A percentile compares a stretch with the other conserved stretches of the same genome.
Conservation (phyloP, 1,140 invertebrate species). For the Pogonus chalceus region DNA sequence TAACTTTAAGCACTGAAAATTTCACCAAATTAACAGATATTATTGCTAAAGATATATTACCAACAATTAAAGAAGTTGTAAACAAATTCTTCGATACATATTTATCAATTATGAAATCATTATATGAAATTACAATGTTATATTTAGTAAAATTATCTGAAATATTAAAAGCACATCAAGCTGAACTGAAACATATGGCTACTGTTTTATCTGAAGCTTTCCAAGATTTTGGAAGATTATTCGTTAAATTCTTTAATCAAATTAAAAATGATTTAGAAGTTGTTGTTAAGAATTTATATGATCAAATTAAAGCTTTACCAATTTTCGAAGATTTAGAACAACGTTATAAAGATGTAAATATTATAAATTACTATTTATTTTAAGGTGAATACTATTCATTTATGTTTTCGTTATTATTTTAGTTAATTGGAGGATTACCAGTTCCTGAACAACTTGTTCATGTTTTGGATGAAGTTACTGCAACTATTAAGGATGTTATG, state of each 20-base stretch:
- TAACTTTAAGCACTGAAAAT: conserved; percentile 27
- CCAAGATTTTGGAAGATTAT: conserved; percentile 41
- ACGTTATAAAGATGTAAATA: conserved; percentile 18
- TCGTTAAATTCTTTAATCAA: conserved; percentile 37
- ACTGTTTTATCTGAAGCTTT: conserved; percentile 41
- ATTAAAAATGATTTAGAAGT: conserved; percentile 40
- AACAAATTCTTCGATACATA: conserved; percentile 35
- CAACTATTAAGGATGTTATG: conserved; percentile 38
- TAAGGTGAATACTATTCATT: background rate
- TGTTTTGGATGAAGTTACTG: conserved; percentile 39
- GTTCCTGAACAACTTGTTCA: conserved; percentile 40
- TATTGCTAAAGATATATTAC: conserved; percentile 42
- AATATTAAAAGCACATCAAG: conserved; percentile 49
- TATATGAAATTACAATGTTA: conserved; percentile 38
- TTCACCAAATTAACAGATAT: conserved; percentile 39
- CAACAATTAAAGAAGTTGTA: conserved; percentile 45
- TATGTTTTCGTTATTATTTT: conserved; percentile 2
- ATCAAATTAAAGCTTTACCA: conserved; percentile 45
- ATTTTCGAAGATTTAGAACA: conserved; percentile 41
- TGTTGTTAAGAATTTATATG: conserved; percentile 34
- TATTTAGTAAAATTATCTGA: conserved; percentile 41
- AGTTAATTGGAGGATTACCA: conserved; percentile 30
- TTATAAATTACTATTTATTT: background rate
- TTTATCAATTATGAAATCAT: conserved; percentile 37
- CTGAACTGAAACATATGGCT: conserved; percentile 53